Evolutionary conservation across 2,888 invertebrate genomes (phyloP).

Genomic region (Cabera pusaria): DNA sequence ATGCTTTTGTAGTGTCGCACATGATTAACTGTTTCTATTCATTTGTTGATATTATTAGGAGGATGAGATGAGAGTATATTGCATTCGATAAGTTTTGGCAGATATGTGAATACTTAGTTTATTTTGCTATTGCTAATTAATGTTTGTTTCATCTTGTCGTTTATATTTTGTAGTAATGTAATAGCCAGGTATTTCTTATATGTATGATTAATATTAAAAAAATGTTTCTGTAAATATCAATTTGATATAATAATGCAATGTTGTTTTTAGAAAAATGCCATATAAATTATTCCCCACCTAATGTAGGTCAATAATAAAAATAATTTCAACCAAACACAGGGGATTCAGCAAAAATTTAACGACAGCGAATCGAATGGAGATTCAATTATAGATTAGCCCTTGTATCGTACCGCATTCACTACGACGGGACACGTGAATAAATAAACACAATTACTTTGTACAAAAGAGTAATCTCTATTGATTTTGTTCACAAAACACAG

Average conservation of each 20-base stretch:
- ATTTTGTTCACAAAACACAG: slow-evolving; percentile 66
- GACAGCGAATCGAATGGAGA: slow-evolving; percentile 76
- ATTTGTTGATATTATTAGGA: slow-evolving; percentile 11
- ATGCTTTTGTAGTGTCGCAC: slow-evolving; percentile 22
- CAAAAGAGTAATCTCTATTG: slow-evolving; percentile 77
- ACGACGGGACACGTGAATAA: slow-evolving; percentile 78
- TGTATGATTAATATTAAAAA: too few species aligned
- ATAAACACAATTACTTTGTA: slow-evolving; percentile 79
- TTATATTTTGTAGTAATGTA: too few species aligned
- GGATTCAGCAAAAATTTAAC: slow-evolving; percentile 57
- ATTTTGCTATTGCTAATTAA: too few species aligned
- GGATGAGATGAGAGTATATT: background rate
- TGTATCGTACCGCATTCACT: slow-evolving; percentile 73
- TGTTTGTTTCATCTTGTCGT: too few species aligned
- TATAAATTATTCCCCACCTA: too few species aligned
- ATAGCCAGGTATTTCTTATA: too few species aligned
- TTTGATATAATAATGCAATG: too few species aligned
- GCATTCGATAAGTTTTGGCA: background rate
- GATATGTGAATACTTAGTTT: too few species aligned
- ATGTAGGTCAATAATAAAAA: slow-evolving; percentile 36
- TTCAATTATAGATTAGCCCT: slow-evolving; percentile 82
- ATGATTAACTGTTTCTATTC: slow-evolving; percentile 26
- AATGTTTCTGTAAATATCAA: too few species aligned
- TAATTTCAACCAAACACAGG: slow-evolving; percentile 41
- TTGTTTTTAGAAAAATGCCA: too few species aligned